phyloP scores from a whole-genome alignment of 2,888 invertebrate species.

The Itoplectis maculator region DNA sequence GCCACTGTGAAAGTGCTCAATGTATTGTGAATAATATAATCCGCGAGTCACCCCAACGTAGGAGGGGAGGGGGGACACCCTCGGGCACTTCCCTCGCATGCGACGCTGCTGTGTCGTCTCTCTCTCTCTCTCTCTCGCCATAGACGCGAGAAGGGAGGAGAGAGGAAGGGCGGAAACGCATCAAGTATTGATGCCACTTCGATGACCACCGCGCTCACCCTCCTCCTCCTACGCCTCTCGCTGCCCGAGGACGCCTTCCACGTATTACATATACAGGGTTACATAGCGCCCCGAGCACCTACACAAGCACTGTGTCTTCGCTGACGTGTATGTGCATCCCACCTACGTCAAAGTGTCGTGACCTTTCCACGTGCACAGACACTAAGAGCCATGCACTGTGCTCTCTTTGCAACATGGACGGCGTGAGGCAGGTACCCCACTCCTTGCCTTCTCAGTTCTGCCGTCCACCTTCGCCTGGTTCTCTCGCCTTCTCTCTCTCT shows the following conservation, averaged over 20 bases:
- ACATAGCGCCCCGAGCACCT: not conserved
- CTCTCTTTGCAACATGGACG: conserved; percentile 46
- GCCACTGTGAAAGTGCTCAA: conserved; percentile 81
- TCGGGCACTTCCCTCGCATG: conserved; percentile 58
- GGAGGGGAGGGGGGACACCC: conserved; percentile 58
- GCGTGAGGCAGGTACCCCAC: conserved; percentile 60
- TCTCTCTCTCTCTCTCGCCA: no score
- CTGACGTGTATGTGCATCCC: conserved; percentile 52
- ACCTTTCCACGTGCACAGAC: conserved; percentile 58
- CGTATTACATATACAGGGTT: conserved; percentile 28
- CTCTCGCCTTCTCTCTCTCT: conserved; percentile 18
- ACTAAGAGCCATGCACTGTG: conserved; percentile 26
- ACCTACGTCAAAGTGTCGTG: conserved; percentile 44
- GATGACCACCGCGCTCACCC: conserved; percentile 72
- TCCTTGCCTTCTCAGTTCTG: conserved; percentile 35
- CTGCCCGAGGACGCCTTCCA: conserved; percentile 51
- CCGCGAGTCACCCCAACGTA: conserved; percentile 77
- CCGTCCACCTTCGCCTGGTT: conserved; percentile 28
- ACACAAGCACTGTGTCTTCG: conserved; percentile 14
- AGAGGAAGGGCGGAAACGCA: conserved; percentile 73
- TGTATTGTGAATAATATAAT: conserved; percentile 84
- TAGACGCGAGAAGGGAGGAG: conserved; percentile 38
- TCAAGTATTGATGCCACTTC: conserved; percentile 80
- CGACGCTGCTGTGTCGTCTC: no score
- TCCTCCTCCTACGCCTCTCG: conserved; percentile 61